Evolutionary conservation across 2,113 vertebrate species (phyloP).

Genomic region (Nerophis lumbriciformis): DNA sequence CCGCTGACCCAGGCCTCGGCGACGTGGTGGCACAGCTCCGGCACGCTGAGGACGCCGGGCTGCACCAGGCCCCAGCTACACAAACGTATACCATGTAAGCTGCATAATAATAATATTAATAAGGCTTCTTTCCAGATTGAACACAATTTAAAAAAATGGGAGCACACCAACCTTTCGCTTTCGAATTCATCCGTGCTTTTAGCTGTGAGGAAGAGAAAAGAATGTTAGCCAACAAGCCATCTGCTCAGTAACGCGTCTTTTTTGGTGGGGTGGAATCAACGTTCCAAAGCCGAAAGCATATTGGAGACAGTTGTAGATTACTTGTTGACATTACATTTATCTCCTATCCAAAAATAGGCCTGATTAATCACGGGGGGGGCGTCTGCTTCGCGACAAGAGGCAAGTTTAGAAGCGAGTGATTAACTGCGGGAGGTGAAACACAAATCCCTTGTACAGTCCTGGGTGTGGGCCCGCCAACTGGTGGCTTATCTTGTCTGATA

Average conservation of each 20-base stretch:
- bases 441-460: conserved; percentile 9
- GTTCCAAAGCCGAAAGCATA: too few species aligned
- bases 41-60: conserved; percentile 85
- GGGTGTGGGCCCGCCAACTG: not conserved
- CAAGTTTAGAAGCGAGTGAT: conserved; percentile 7
- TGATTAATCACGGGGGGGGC: not conserved
- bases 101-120: not conserved
- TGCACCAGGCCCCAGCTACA: conserved; percentile 90
- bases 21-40: conserved; percentile 87
- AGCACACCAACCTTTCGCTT: conserved; percentile 82
- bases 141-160: not conserved
- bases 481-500: conserved; percentile 1
- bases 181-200: conserved; percentile 76
- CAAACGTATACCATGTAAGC: not conserved
- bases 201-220: conserved; percentile 49
- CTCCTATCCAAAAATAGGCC: not conserved
- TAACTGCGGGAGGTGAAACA: conserved; percentile 3
- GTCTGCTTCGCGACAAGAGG: not conserved
- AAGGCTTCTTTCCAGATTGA: not conserved
- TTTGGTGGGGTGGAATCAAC: too few species aligned
- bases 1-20: conserved; percentile 86
- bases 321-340: not conserved
- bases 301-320: too few species aligned
- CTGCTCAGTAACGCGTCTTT: not conserved
- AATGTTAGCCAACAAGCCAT: not conserved